These are phyloP conservation scores for Eolophus roseicapilla DNA, from an alignment of 2,113 vertebrate species.

Conservation along the genomic window DNA sequence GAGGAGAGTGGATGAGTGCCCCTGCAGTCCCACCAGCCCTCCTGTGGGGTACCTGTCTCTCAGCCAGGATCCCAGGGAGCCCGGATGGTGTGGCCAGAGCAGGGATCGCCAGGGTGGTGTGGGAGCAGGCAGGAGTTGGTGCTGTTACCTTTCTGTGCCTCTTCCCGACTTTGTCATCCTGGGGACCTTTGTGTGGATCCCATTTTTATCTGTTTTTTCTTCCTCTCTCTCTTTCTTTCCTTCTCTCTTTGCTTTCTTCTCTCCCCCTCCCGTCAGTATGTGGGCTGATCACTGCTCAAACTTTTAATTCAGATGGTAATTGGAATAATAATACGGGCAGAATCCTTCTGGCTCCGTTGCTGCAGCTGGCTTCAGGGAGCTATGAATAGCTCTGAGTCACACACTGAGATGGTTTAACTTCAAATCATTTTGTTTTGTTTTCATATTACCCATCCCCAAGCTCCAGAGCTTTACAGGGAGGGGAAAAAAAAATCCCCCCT, in stretches of 20 bases:
- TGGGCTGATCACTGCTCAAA: constrained; percentile 82
- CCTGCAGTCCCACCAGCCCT: neutral
- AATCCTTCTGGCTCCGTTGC: constrained; percentile 82
- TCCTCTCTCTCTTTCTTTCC: constrained; percentile 47
- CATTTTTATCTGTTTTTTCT: constrained; percentile 73
- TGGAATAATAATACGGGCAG: constrained; percentile 86
- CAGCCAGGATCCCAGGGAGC: neutral
- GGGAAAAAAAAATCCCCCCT: neutral
- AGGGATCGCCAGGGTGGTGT: neutral
- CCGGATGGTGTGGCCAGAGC: neutral
- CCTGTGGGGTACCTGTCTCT: fast-evolving
- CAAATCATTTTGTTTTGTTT: constrained; percentile 71
- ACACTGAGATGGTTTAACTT: constrained; percentile 74
- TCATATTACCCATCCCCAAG: constrained; percentile 50
- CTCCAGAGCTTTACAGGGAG: constrained; percentile 31
- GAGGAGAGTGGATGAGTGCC: neutral
- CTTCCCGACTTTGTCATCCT: constrained; percentile 47
- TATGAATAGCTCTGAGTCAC: constrained; percentile 88
- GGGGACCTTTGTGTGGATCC: constrained; percentile 52
- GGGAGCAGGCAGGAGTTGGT: constrained; percentile 14
- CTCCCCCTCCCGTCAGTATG: constrained; percentile 72
- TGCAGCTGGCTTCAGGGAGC: constrained; percentile 80
- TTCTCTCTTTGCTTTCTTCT: constrained; percentile 67
- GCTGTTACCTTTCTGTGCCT: constrained; percentile 59
- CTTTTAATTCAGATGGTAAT: constrained; percentile 90